These are phyloP conservation scores for Malacoctenus gilli DNA, from an alignment of 2,797 vertebrate species.

Conservation along the genomic window DNA sequence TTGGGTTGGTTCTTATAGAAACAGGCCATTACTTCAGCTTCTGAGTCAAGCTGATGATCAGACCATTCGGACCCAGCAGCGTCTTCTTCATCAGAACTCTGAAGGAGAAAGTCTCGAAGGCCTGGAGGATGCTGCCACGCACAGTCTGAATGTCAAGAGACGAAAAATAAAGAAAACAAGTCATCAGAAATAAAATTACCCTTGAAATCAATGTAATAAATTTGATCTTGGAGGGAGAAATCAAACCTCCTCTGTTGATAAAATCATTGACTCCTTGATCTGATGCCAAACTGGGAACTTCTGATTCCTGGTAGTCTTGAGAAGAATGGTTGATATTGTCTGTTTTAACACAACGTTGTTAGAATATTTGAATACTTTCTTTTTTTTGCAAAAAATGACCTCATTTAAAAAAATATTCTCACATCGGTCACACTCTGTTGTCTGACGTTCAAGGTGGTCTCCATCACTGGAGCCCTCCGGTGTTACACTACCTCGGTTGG, in stretches of 20 bases:
- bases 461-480: constrained; percentile 24
- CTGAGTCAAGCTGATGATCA: constrained; percentile 70
- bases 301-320: constrained; percentile 61
- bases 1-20: constrained; percentile 59
- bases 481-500: constrained; percentile 22
- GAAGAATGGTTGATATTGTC: constrained; percentile 50
- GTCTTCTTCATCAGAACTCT: constrained; percentile 76
- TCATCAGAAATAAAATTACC: not conserved
- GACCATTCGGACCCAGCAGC: constrained; percentile 49
- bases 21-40: constrained; percentile 75
- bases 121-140: constrained; percentile 66
- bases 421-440: constrained; percentile 43
- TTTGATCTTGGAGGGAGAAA: not conserved
- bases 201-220: not conserved
- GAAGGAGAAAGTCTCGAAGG: constrained; percentile 76
- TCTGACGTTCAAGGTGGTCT: constrained; percentile 32
- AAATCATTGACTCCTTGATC: constrained; percentile 53
- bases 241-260: constrained; percentile 69
- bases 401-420: constrained; percentile 26
- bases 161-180: no score
- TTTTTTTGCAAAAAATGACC: not conserved
- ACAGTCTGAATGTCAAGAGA: constrained; percentile 45
- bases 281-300: constrained; percentile 35
- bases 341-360: constrained; percentile 31
- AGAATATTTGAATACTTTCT: constrained; percentile 6